These are phyloP conservation scores for Hydrotaea diabolus DNA, from an alignment of 2,888 invertebrate genomes.

Conservation along the genomic window DNA sequence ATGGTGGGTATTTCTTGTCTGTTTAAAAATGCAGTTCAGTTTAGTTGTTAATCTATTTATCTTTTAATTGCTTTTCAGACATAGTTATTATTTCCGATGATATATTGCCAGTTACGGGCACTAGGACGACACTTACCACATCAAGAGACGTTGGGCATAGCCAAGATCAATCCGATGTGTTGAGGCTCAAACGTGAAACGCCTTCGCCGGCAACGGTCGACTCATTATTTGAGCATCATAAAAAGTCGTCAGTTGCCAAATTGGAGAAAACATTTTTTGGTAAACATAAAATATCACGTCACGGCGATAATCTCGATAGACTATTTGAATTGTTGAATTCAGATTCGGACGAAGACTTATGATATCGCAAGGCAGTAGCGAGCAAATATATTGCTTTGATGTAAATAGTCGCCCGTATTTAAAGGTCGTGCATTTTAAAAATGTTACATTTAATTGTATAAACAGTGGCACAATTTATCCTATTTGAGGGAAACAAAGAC, in stretches of 20 bases:
- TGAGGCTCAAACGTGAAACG: slow-evolving; percentile 30
- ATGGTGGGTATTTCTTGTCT: slow-evolving; percentile 44
- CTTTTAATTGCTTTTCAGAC: slow-evolving; percentile 66
- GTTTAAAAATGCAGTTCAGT: not conserved
- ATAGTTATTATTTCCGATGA: slow-evolving; percentile 46
- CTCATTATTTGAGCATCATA: not conserved
- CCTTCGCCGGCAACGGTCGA: not conserved
- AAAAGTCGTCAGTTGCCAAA: not conserved
- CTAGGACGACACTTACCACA: not conserved
- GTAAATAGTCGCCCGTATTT: too few relatives aligned
- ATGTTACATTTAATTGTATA: too few relatives aligned
- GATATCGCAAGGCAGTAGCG: slow-evolving; percentile 53
- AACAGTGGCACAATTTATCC: too few relatives aligned
- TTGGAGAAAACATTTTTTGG: not conserved
- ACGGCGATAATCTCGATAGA: slow-evolving; percentile 69
- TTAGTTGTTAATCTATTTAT: too few relatives aligned
- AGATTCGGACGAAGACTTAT: slow-evolving; percentile 71
- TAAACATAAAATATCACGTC: slow-evolving; percentile 1
- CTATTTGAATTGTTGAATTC: slow-evolving; percentile 72
- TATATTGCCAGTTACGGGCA: not conserved
- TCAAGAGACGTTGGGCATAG: not conserved
- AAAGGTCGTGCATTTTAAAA: too few relatives aligned
- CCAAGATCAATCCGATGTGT: not conserved
- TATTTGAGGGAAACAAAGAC: too few relatives aligned
- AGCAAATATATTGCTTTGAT: not conserved